Base-by-base conservation (phyloP, 2,113 vertebrate genomes). In the Neofelis nebulosa region DNA sequence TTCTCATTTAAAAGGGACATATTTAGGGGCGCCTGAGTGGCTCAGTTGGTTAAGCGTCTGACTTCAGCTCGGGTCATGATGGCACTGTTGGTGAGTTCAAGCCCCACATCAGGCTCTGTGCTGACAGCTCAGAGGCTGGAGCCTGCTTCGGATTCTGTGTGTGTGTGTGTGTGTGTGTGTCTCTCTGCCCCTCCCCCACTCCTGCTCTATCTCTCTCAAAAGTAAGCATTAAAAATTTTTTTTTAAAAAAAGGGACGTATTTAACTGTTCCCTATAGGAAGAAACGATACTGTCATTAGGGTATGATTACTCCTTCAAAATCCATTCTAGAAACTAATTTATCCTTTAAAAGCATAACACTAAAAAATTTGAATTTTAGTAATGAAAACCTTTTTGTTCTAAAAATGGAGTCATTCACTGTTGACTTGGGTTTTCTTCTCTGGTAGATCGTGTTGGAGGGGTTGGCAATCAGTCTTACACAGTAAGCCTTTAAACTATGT, bases 241-340 rank as follows among this genome's bases (percentile, higher is more conserved):
- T 50, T 50, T 61, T 8, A 0, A 9, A 45, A 87, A 84, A 86
- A 68, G 68, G 79, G 11, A 78, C 66, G 71, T 81, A 80, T 86
- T 94, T 95, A 92, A 91, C 29, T 91, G 61, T 88, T 93, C 52
- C 89, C n/a, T 91, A 63, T 95, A 85, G 85, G 76, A 89, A 81
- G 38, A 89, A 69, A 96, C 48, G 7, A 61, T 85, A 92, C 31
- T 95, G 4, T 89, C 85, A 88, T 91, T 91, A 91, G 52, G 12
- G 11, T 76, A 36, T 94, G 48, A 94, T 92, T 92, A 97, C 23
- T 71, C 63, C 68, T 93, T 96, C 85, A 84, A 97, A 96, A 81
- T 65, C 45, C 85, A 76, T 89, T 92, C n/a, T 94, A 90, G n/a
- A 94, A 87, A 97, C 69, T 65, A 95, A 31, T 93, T 97, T 76